Conservation (phyloP, 2,888 invertebrate genomes). For the Cabera pusaria region DNA sequence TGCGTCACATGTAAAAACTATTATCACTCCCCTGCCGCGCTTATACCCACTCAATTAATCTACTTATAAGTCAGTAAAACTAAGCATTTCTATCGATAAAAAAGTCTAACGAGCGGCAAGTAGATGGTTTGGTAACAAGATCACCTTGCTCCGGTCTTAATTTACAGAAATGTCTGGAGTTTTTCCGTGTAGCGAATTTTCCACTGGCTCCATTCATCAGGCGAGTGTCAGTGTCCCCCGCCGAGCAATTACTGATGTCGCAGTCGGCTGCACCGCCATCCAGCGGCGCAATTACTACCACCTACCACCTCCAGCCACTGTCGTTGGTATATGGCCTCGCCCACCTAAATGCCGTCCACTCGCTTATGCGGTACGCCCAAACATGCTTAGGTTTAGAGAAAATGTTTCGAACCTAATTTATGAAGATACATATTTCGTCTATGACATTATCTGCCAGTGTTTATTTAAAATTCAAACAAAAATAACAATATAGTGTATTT, state of each 20-base stretch:
- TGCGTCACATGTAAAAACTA: no score
- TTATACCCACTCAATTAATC: no score
- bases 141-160: conserved; percentile 62
- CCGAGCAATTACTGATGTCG: conserved; percentile 76
- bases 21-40: no score
- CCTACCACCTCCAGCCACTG: conserved; percentile 40
- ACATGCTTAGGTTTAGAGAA: conserved; percentile 21
- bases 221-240: conserved; percentile 65
- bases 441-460: no score
- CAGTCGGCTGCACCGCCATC: conserved; percentile 64
- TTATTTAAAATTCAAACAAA: no score
- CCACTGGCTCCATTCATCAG: conserved; percentile 72
- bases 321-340: conserved; percentile 34
- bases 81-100: conserved; percentile 9
- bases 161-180: conserved; percentile 64
- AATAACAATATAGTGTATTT: no score
- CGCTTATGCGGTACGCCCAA: conserved; percentile 13
- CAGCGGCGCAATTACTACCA: conserved; percentile 60
- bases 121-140: conserved; percentile 50
- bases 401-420: conserved; percentile 8
- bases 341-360: conserved; percentile 27
- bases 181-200: conserved; percentile 63
- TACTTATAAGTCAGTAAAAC: no score
- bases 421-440: no score
- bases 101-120: conserved; percentile 18